Percentiles rank a stretch among this genome's conserved stretches.
phyloP scores from a whole-genome alignment of 2,797 vertebrate genomes.

The Crenuchus spilurus region DNA sequence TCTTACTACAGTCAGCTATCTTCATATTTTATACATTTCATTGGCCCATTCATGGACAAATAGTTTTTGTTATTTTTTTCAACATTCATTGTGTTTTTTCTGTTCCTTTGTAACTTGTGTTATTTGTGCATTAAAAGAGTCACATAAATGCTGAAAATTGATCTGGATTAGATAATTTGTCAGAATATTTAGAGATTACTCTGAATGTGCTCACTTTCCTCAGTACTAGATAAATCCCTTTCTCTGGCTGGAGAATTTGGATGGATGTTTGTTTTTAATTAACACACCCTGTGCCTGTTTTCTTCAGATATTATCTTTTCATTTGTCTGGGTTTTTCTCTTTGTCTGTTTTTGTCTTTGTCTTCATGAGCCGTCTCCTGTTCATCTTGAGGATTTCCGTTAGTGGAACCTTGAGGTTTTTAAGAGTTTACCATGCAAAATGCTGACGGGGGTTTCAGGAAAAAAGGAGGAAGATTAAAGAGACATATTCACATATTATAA shows the following conservation, averaged over 20 bases:
- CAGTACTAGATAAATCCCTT: no score
- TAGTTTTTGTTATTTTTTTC: no score
- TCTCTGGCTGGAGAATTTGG: background rate
- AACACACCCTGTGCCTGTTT: background rate
- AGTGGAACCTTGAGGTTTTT: constrained; percentile 62
- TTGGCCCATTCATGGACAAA: no score
- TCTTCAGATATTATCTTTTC: background rate
- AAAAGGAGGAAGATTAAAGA: constrained; percentile 41
- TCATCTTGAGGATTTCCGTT: constrained; percentile 58
- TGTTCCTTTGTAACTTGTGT: no score
- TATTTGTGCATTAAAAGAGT: no score
- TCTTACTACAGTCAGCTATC: no score
- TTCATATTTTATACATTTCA: no score
- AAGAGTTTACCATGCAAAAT: constrained; percentile 53
- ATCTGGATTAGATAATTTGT: no score
- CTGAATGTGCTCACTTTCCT: no score
- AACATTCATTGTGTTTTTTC: no score
- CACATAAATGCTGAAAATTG: no score
- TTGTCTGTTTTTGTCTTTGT: constrained; percentile 37
- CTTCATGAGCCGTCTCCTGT: constrained; percentile 33
- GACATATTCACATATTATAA: constrained; percentile 59
- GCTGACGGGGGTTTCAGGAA: constrained; percentile 47
- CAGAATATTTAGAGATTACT: no score
- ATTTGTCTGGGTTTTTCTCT: constrained; percentile 30
- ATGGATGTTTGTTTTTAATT: background rate